phyloP scores from a whole-genome alignment of 2,113 vertebrate species.

The Ceratotherium simum region DNA sequence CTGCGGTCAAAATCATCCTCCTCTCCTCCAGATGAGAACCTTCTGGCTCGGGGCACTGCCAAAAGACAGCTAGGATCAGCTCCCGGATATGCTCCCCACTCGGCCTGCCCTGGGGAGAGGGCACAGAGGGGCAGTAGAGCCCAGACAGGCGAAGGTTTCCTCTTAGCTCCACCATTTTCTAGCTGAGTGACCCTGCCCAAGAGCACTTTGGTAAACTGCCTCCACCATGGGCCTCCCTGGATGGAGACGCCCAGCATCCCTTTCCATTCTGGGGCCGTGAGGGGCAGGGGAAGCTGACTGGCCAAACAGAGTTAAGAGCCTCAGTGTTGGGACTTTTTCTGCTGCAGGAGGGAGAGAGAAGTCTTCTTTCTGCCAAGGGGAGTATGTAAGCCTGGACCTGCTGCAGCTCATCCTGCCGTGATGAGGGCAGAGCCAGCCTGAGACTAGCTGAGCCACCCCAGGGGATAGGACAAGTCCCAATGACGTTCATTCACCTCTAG shows the following conservation, averaged over 20 bases:
- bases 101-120: neutral
- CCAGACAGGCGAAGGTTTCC: neutral
- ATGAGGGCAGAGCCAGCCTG: neutral
- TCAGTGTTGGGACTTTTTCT: neutral
- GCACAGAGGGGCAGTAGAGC: neutral
- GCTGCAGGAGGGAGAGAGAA: neutral
- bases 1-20: constrained; percentile 91
- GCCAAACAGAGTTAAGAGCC: neutral
- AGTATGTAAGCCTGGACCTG: neutral
- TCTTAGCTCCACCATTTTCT: neutral
- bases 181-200: neutral
- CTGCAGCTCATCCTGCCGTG: neutral
- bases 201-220: neutral
- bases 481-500: neutral
- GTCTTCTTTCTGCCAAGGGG: neutral
- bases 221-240: neutral
- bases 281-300: neutral
- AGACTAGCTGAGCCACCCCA: neutral
- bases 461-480: neutral
- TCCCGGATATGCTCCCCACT: fast-evolving
- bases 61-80: constrained; percentile 37
- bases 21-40: constrained; percentile 92
- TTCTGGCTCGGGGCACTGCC: constrained; percentile 89
- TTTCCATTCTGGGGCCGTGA: neutral
- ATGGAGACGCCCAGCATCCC: neutral